These are phyloP conservation scores for Pluvianellus socialis DNA, from an alignment of 2,113 vertebrate species.

Conservation along the genomic window DNA sequence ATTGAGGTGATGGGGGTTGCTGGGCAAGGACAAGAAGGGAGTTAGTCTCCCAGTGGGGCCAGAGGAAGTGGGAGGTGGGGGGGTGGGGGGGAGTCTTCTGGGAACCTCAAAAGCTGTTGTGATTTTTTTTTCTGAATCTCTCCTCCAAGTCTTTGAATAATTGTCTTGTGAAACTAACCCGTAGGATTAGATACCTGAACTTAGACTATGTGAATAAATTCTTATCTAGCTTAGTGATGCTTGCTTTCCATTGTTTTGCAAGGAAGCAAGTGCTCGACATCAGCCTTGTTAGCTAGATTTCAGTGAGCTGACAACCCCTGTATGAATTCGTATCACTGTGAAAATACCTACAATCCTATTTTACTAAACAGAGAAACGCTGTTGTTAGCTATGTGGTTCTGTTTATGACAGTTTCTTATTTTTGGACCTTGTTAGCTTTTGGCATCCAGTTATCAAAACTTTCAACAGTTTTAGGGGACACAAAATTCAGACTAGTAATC, in stretches of 20 bases:
- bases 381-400: neutral
- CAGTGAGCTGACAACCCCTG: neutral
- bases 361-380: neutral
- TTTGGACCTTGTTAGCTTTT: neutral
- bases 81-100: neutral
- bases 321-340: neutral
- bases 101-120: neutral
- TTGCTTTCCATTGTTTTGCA: neutral
- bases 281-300: neutral
- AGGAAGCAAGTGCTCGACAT: neutral
- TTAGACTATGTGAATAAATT: too few relatives aligned
- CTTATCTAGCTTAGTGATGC: neutral
- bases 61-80: rapidly evolving
- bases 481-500: neutral
- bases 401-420: neutral
- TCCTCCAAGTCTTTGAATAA: neutral
- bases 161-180: neutral
- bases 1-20: neutral
- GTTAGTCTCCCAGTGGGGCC: neutral
- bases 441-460: neutral
- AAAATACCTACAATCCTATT: neutral
- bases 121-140: neutral
- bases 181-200: neutral
- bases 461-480: neutral
- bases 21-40: neutral